Percentiles rank a stretch among this genome's conserved stretches.
These are phyloP conservation scores for Neosalanx taihuensis DNA, from an alignment of 2,797 vertebrate genomes.

Conservation along the genomic window DNA sequence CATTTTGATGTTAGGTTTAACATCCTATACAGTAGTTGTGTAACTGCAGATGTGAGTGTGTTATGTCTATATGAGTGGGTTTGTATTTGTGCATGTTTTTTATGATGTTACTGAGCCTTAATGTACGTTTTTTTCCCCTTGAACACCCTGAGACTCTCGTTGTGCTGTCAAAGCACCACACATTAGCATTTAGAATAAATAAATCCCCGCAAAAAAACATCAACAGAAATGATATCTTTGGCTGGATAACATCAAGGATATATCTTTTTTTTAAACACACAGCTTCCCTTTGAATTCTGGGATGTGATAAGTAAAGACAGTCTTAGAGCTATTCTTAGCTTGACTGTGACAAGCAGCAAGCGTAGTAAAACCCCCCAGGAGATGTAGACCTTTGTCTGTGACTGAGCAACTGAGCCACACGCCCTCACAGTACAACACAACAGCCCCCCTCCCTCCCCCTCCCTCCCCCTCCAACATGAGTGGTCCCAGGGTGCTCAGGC, in stretches of 20 bases:
- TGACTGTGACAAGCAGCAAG: conserved; percentile 4
- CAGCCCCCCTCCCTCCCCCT: not conserved
- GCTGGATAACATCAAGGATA: not conserved
- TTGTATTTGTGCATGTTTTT: conserved; percentile 60
- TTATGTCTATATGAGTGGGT: conserved; percentile 43
- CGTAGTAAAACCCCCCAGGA: not conserved
- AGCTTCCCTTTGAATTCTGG: not conserved
- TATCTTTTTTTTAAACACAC: not conserved
- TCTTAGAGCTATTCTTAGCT: conserved; percentile 4
- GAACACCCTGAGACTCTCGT: conserved; percentile 67
- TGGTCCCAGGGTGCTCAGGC: conserved; percentile 66
- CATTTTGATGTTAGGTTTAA: conserved; percentile 26
- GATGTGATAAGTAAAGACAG: not conserved
- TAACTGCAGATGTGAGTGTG: conserved; percentile 39
- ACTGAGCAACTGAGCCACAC: not conserved
- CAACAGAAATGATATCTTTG: conserved; percentile 1
- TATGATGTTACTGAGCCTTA: conserved; percentile 27
- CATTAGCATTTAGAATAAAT: conserved; percentile 24
- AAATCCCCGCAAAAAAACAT: conserved; percentile 7
- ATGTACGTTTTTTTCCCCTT: conserved; percentile 38
- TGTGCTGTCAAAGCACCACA: conserved; percentile 22
- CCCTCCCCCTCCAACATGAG: conserved; percentile 48
- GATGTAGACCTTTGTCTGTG: not conserved
- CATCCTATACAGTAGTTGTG: conserved; percentile 16
- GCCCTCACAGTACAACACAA: not conserved